phyloP scores from a whole-genome alignment of 2,797 vertebrate genomes.

The Hipposideros larvatus region DNA sequence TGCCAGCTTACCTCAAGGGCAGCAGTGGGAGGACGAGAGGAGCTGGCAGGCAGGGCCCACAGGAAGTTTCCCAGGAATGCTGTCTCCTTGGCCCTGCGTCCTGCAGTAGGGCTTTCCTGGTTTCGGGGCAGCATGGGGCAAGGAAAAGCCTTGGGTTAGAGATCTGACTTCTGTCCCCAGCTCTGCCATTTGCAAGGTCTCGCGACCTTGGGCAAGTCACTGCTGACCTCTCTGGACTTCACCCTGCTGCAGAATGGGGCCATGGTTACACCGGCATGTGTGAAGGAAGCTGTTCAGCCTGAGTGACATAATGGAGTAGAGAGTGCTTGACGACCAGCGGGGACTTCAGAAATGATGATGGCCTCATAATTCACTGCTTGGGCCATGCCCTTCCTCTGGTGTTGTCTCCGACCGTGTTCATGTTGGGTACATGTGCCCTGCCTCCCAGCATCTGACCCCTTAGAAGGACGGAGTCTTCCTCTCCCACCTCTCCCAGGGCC shows the following conservation, averaged over 20 bases:
- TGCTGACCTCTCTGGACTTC: conserved; percentile 3
- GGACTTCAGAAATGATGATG: not conserved
- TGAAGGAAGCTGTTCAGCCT: not conserved
- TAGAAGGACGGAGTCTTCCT: not conserved
- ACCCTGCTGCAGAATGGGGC: not conserved
- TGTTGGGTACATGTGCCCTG: not conserved
- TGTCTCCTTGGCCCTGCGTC: not conserved
- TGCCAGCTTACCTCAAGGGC: not conserved
- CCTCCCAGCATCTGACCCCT: rapidly evolving
- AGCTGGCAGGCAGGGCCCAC: not conserved
- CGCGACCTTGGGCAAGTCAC: not conserved
- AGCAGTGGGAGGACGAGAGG: not conserved
- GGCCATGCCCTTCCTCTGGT: not conserved
- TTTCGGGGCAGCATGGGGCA: not conserved
- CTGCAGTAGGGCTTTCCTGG: not conserved
- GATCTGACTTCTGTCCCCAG: not conserved
- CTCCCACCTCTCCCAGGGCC: not conserved
- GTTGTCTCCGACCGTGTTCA: not conserved
- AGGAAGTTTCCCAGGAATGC: not conserved
- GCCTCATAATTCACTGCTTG: not conserved
- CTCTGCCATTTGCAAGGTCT: not conserved
- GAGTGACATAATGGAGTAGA: not conserved
- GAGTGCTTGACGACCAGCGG: not conserved
- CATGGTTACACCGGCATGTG: rapidly evolving
- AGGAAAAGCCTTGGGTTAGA: not conserved